These are phyloP conservation scores for Nesoenas mayeri DNA, from an alignment of 2,113 vertebrate species.

Conservation along the genomic window DNA sequence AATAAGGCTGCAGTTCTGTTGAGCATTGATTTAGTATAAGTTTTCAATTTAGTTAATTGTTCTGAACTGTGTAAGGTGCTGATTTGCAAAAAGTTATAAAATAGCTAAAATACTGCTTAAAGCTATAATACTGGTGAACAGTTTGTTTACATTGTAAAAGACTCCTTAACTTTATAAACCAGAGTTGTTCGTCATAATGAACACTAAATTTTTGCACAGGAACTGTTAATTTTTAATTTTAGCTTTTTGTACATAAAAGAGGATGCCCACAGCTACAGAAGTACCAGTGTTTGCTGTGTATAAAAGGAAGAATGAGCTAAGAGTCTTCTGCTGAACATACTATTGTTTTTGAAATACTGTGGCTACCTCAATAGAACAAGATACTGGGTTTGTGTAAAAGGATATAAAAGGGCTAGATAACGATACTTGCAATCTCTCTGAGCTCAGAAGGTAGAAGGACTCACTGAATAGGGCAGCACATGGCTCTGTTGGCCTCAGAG, in stretches of 20 bases:
- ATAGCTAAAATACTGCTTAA: neutral
- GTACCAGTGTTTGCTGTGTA: neutral
- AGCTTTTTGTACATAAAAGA: neutral
- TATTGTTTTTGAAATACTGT: neutral
- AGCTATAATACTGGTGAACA: neutral
- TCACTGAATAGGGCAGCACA: neutral
- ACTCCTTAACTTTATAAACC: neutral
- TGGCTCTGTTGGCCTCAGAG: neutral
- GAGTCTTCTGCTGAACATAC: neutral
- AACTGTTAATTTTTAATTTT: neutral
- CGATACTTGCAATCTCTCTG: neutral
- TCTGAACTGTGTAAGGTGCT: neutral
- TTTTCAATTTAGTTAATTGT: neutral
- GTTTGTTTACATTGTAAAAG: neutral
- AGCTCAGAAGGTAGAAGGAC: neutral
- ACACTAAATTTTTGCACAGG: neutral
- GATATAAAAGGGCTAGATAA: neutral
- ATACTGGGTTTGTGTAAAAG: neutral
- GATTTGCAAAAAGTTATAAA: slow-evolving; percentile 4
- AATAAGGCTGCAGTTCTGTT: slow-evolving; percentile 14
- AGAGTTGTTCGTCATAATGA: neutral
- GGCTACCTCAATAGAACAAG: neutral
- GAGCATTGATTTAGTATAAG: neutral
- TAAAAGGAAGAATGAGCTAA: neutral
- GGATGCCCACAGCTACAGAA: neutral